Conservation (phyloP, 2,113 vertebrate species). For the Zapus hudsonius region DNA sequence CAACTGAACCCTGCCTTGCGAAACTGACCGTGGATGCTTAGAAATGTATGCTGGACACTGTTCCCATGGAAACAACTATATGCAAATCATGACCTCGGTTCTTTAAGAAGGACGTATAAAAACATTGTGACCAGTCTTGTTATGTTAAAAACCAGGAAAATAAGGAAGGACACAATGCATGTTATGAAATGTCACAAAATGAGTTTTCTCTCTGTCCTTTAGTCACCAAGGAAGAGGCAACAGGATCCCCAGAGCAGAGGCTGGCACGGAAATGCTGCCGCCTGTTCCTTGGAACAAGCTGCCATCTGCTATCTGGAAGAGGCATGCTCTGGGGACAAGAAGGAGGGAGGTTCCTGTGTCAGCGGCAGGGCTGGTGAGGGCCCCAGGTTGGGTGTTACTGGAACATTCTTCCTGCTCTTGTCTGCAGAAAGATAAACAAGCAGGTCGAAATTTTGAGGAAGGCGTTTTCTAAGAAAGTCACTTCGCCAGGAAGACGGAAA, state of each 20-base stretch:
- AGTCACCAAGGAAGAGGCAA: neutral
- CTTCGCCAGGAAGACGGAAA: neutral
- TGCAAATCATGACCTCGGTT: neutral
- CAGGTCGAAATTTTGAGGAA: neutral
- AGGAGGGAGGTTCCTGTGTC: too few relatives aligned
- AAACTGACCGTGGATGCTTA: neutral
- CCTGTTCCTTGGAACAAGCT: neutral
- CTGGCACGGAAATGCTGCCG: rapidly evolving
- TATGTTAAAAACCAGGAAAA: neutral
- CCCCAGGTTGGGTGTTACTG: neutral
- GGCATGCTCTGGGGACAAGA: neutral
- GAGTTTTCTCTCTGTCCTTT: neutral
- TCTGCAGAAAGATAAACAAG: neutral
- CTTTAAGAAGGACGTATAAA: neutral
- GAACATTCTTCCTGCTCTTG: too few relatives aligned
- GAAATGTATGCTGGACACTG: neutral
- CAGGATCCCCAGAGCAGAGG: neutral
- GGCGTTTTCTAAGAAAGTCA: neutral
- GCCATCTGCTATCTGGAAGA: neutral
- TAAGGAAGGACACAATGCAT: neutral
- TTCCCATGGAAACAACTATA: neutral
- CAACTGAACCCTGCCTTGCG: neutral
- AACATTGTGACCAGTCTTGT: neutral
- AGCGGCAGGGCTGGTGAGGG: neutral
- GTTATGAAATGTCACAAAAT: neutral